Conservation (phyloP, 2,113 vertebrate species). For the Numenius arquata region DNA sequence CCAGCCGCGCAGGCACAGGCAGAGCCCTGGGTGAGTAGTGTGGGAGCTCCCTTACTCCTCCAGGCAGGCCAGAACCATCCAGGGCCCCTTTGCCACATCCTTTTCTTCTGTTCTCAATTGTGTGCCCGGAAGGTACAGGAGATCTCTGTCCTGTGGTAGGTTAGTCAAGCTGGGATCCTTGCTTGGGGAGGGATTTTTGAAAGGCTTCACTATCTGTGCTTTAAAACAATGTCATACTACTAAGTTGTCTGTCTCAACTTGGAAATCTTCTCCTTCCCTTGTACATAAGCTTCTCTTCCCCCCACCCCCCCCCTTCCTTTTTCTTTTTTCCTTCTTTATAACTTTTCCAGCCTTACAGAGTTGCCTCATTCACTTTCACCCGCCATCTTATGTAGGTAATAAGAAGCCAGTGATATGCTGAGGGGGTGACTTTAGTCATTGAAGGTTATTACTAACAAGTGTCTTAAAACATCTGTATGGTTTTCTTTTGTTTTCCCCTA, state of each 20-base stretch:
- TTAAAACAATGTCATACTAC: background rate
- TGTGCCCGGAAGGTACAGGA: background rate
- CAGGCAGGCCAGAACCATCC: background rate
- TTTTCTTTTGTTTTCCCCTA: constrained; percentile 35
- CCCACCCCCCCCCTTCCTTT: rapidly evolving
- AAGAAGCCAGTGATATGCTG: background rate
- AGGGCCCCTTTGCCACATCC: background rate
- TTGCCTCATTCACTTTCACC: background rate
- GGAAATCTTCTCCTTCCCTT: background rate
- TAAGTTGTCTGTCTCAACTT: background rate
- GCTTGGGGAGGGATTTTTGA: background rate
- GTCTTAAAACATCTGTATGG: background rate
- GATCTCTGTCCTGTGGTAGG: background rate
- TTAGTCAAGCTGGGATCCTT: background rate
- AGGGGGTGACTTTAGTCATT: too few relatives aligned
- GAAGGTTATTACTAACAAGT: background rate
- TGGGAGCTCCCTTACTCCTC: background rate
- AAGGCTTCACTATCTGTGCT: background rate
- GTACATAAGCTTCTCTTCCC: rapidly evolving
- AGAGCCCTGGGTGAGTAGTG: constrained; percentile 52
- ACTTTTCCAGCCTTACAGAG: background rate
- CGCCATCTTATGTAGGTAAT: background rate
- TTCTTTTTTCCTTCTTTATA: background rate
- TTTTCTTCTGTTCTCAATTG: background rate
- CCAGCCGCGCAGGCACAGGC: background rate